These are phyloP conservation scores for Callosobruchus maculatus DNA, from an alignment of 2,888 invertebrate species.

Conservation along the genomic window DNA sequence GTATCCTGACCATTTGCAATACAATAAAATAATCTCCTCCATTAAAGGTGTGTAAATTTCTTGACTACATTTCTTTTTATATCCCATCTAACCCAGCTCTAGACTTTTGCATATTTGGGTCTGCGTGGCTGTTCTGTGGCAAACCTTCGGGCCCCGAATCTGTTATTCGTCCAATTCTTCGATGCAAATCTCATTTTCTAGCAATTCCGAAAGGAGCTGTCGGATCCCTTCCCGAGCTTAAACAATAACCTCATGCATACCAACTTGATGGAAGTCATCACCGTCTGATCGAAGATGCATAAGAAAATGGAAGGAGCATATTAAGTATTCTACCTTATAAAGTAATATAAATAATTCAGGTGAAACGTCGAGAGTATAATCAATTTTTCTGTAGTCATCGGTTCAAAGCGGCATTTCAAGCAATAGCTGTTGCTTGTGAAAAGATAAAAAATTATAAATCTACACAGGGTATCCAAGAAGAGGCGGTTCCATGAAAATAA, in stretches of 20 bases:
- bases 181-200: neutral
- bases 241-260: neutral
- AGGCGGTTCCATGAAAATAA: too few species aligned
- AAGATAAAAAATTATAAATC: too few species aligned
- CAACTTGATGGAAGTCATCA: neutral
- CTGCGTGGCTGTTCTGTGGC: neutral
- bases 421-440: too few species aligned
- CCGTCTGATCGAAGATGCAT: neutral
- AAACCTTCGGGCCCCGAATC: neutral
- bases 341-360: too few species aligned
- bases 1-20: too few species aligned
- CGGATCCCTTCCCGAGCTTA: neutral
- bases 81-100: neutral
- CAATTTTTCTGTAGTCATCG: too few species aligned
- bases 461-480: too few species aligned
- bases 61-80: too few species aligned
- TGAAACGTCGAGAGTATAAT: too few species aligned
- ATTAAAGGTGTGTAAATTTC: too few species aligned
- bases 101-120: neutral
- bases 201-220: neutral
- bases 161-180: neutral
- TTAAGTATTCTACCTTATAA: neutral
- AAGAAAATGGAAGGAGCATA: neutral
- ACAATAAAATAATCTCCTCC: too few species aligned
- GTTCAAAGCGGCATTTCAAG: too few species aligned